Percentiles rank a stretch among this genome's conserved stretches.
Evolutionary conservation across 2,888 invertebrate genomes (phyloP).

Genomic region (Patella caerulea): DNA sequence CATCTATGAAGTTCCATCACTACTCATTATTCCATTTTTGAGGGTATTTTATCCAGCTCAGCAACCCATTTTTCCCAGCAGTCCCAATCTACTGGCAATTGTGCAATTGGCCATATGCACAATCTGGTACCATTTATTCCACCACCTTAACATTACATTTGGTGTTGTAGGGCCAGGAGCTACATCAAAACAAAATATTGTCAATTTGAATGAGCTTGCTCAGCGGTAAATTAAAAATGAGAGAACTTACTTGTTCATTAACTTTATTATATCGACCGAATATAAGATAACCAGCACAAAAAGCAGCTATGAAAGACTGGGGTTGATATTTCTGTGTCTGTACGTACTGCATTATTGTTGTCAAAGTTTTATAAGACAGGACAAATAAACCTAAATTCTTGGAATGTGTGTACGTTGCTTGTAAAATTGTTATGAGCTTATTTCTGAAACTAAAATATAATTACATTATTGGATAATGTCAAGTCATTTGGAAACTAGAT

Average conservation of each 20-base stretch:
- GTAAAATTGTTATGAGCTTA: constrained; percentile 68
- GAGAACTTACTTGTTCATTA: constrained; percentile 73
- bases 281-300: constrained; percentile 71
- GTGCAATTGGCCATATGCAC: too few relatives aligned
- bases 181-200: too few relatives aligned
- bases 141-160: too few relatives aligned
- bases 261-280: constrained; percentile 74
- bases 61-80: too few relatives aligned
- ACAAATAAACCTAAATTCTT: constrained; percentile 73
- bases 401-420: constrained; percentile 72
- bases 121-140: too few relatives aligned
- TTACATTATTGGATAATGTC: neutral
- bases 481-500: neutral
- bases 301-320: constrained; percentile 71
- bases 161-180: too few relatives aligned
- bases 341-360: constrained; percentile 54
- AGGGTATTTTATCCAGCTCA: too few relatives aligned
- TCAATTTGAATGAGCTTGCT: too few relatives aligned
- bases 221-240: neutral
- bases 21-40: too few relatives aligned
- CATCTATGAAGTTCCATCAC: too few relatives aligned
- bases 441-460: constrained; percentile 63
- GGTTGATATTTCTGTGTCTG: constrained; percentile 55
- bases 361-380: constrained; percentile 71
- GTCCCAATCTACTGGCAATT: too few relatives aligned